These are phyloP conservation scores for Nymphicus hollandicus DNA, from an alignment of 2,113 vertebrate species.

Conservation along the genomic window DNA sequence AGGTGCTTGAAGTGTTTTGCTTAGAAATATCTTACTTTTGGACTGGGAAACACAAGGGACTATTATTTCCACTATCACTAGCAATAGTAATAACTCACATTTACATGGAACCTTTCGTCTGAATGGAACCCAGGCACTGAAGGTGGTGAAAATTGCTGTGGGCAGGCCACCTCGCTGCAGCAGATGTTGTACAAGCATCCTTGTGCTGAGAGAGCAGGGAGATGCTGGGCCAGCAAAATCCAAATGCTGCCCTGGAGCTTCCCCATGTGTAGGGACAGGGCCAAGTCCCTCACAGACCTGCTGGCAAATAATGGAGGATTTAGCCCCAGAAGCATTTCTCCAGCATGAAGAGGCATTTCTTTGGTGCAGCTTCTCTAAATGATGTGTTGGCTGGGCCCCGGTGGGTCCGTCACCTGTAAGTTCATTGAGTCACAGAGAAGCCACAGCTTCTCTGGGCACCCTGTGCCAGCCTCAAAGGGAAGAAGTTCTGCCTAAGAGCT, in stretches of 20 bases:
- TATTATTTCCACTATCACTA: background rate
- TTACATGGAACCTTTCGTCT: background rate
- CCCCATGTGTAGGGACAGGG: accelerated
- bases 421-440: background rate
- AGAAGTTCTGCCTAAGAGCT: background rate
- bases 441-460: too few relatives aligned
- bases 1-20: conserved; percentile 4
- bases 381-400: background rate
- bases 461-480: background rate
- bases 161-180: background rate
- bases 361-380: background rate
- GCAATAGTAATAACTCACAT: background rate
- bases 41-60: background rate
- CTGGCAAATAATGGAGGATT: background rate
- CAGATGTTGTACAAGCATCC: background rate
- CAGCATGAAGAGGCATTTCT: background rate
- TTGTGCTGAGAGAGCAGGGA: background rate
- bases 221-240: background rate
- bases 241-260: background rate
- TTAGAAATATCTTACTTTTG: background rate
- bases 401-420: background rate
- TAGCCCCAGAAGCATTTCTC: background rate
- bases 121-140: background rate
- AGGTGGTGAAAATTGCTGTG: background rate
- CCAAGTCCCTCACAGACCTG: background rate